These are phyloP conservation scores for Hydropsyche tenuis DNA, from an alignment of 1,140 invertebrate species.

Conservation along the genomic window DNA sequence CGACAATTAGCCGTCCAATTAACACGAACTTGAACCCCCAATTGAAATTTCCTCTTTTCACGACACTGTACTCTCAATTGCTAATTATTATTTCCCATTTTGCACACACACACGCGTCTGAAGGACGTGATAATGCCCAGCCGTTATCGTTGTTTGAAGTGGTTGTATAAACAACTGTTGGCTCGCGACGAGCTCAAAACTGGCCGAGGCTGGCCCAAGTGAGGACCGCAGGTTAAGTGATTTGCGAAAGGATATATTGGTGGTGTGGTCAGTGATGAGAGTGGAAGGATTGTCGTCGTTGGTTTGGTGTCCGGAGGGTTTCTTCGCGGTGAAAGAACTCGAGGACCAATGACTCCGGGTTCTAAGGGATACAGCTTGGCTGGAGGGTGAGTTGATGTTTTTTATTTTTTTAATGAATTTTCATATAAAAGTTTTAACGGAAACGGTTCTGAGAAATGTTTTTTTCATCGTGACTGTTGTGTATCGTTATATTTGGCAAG, in stretches of 20 bases:
- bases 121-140: not conserved
- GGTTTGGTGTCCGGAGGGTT: not conserved
- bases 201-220: not conserved
- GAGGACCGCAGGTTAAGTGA: not conserved
- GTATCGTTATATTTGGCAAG: too few relatives aligned
- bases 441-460: too few relatives aligned
- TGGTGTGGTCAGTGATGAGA: conserved; percentile 4
- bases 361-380: conserved; percentile 31
- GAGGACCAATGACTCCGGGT: conserved; percentile 36
- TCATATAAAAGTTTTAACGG: too few relatives aligned
- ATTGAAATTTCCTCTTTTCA: too few relatives aligned
- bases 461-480: too few relatives aligned
- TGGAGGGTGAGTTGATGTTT: conserved; percentile 39
- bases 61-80: too few relatives aligned
- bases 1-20: too few relatives aligned
- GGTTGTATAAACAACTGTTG: not conserved
- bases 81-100: too few relatives aligned
- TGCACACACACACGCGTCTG: too few relatives aligned
- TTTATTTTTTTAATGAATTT: not conserved
- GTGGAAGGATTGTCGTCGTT: not conserved
- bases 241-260: too few relatives aligned
- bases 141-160: conserved; percentile 14
- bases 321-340: not conserved
- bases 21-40: too few relatives aligned
- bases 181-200: not conserved